These are phyloP conservation scores for Columba janthina DNA, from an alignment of 2,113 vertebrate species.

Conservation along the genomic window DNA sequence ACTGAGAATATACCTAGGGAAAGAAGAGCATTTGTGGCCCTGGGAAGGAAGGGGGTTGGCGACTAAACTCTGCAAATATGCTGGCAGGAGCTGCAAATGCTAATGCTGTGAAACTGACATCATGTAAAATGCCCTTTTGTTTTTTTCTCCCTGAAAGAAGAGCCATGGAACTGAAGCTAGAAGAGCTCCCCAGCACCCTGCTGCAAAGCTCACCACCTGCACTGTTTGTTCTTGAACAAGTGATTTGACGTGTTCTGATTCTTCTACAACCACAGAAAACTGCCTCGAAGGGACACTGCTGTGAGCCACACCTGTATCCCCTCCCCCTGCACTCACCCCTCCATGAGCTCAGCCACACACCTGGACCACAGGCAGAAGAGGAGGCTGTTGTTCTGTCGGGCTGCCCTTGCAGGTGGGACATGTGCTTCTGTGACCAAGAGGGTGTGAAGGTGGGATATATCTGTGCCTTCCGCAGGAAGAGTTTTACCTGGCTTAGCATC, in stretches of 20 bases:
- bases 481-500: neutral
- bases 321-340: fast-evolving
- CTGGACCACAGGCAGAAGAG: neutral
- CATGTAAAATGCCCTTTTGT: neutral
- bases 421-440: neutral
- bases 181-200: neutral
- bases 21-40: neutral
- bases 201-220: neutral
- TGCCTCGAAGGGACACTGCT: neutral
- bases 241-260: neutral
- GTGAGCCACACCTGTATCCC: too few relatives aligned
- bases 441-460: neutral
- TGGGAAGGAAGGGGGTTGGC: neutral
- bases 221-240: neutral
- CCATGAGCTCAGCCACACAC: fast-evolving
- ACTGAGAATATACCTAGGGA: conserved; percentile 70
- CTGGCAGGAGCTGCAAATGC: neutral
- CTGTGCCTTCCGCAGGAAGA: neutral
- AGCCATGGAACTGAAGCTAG: neutral
- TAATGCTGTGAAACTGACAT: neutral
- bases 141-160: neutral
- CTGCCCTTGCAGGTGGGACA: neutral
- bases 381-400: neutral
- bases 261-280: neutral
- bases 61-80: neutral